phyloP scores from a whole-genome alignment of 1,140 invertebrate genomes.

The Drosophila ambigua region DNA sequence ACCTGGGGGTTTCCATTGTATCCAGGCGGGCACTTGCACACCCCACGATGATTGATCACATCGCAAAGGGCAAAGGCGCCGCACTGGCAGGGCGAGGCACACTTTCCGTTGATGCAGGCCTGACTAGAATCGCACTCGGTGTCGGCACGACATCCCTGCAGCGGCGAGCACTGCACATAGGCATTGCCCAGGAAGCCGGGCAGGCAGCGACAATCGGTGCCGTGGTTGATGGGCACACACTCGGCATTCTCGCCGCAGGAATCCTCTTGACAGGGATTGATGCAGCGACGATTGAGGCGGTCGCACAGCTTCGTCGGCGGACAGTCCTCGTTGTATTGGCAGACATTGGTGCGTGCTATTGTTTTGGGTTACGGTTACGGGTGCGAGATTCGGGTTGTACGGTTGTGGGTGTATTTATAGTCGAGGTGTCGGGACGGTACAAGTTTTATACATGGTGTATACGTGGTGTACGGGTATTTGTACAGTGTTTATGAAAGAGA shows the following conservation, averaged over 20 bases:
- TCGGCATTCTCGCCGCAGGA: conserved; percentile 93
- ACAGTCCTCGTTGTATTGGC: conserved; percentile 95
- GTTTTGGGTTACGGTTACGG: conserved; percentile 81
- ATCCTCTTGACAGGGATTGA: conserved; percentile 92
- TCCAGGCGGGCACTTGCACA: conserved; percentile 90
- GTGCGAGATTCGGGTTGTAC: conserved; percentile 72
- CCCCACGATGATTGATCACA: conserved; percentile 89
- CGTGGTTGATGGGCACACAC: conserved; percentile 91
- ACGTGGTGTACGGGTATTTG: conserved; percentile 70
- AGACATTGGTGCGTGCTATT: conserved; percentile 88
- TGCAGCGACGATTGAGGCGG: conserved; percentile 91
- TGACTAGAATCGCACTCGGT: conserved; percentile 88
- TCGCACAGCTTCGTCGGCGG: conserved; percentile 92
- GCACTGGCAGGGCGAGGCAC: conserved; percentile 90
- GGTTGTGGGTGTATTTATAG: conserved; percentile 68
- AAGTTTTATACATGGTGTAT: conserved; percentile 62
- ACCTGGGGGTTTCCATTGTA: conserved; percentile 89
- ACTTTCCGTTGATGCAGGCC: conserved; percentile 90
- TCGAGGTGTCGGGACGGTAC: conserved; percentile 56
- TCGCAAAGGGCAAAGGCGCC: conserved; percentile 91
- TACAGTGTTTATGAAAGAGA: conserved; percentile 76
- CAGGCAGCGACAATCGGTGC: conserved; percentile 90
- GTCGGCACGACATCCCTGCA: conserved; percentile 88
- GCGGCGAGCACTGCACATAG: conserved; percentile 88
- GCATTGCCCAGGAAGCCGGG: conserved; percentile 91